Conservation (phyloP, 2,888 invertebrate species). For the Fragum sueziense region DNA sequence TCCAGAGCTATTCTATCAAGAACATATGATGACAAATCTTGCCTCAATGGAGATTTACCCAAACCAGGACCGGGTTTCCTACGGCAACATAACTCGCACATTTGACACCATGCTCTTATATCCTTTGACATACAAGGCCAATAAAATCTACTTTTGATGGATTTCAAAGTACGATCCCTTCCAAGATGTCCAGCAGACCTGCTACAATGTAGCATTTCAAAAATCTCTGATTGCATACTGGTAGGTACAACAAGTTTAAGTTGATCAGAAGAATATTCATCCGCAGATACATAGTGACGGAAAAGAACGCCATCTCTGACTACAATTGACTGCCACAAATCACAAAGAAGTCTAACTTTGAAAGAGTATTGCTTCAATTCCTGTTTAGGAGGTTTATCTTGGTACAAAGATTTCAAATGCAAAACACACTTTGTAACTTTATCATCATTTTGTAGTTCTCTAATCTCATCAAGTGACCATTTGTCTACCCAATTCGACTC, state of each 20-base stretch:
- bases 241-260: not conserved
- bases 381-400: conserved; percentile 2
- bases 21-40: not conserved
- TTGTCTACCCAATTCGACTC: not conserved
- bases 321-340: not conserved
- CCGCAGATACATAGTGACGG: not conserved
- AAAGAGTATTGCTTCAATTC: not conserved
- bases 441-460: not conserved
- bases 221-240: conserved; percentile 1
- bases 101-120: conserved; percentile 21
- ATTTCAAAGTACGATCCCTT: conserved; percentile 7
- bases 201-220: conserved; percentile 7
- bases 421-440: not conserved
- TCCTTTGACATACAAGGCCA: conserved; percentile 23
- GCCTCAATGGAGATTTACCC: conserved; percentile 23
- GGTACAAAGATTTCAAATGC: not conserved
- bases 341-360: not conserved
- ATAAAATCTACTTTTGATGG: conserved; percentile 20
- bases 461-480: not conserved
- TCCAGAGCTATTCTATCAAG: conserved; percentile 23
- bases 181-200: conserved; percentile 18
- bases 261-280: not conserved
- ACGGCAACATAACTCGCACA: conserved; percentile 16
- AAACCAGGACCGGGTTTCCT: conserved; percentile 29
- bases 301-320: not conserved